A percentile compares a stretch with the other conserved stretches of the same genome.
Conservation (phyloP, 2,888 invertebrate genomes). For the Watsonalla cultraria region DNA sequence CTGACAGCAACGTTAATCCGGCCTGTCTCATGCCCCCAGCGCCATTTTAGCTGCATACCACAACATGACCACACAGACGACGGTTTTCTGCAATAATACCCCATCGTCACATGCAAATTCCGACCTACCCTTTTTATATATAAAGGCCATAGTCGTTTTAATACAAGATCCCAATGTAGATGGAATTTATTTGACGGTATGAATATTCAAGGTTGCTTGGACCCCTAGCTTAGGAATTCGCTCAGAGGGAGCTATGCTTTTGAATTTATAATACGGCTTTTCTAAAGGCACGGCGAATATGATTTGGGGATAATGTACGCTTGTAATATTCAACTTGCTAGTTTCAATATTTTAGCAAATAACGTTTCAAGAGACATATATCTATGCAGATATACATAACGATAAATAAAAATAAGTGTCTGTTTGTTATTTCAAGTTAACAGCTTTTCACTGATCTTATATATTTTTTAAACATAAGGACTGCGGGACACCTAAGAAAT, state of each 20-base stretch:
- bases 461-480: no score
- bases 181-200: constrained; percentile 6
- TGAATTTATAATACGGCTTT: neutral
- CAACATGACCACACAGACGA: neutral
- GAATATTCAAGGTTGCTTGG: constrained; percentile 7
- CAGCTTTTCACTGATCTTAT: no score
- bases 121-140: neutral
- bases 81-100: neutral
- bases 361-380: no score
- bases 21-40: neutral
- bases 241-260: constrained; percentile 8
- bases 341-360: no score
- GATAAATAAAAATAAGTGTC: no score
- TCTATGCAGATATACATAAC: no score
- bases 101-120: neutral
- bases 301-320: neutral
- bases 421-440: no score
- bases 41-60: neutral
- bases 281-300: neutral
- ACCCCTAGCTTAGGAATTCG: constrained; percentile 2
- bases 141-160: neutral
- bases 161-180: constrained; percentile 4
- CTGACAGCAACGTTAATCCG: neutral
- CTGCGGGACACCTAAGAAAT: no score
- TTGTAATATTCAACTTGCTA: no score